Base-by-base conservation (phyloP, 1,140 invertebrate genomes). In the Nebria ingens region DNA sequence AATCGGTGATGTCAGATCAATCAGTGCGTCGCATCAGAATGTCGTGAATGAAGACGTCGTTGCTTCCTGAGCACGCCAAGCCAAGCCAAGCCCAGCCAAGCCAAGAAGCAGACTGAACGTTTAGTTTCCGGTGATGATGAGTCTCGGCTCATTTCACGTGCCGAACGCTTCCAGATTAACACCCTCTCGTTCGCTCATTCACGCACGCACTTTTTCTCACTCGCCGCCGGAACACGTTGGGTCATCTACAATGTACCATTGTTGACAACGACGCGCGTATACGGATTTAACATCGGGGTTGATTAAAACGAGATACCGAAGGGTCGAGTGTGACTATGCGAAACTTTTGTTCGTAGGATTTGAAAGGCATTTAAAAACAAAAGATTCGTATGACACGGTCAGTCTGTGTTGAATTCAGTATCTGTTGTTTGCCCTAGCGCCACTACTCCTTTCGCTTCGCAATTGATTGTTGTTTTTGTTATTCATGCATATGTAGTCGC, bases 391-490 rank as follows among this genome's bases (percentile, higher is more conserved):
- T 58, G 61, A 57, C 58, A 56, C 56, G 61, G 60, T 63, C 63
- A 64, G 61, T 57, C 52, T 50, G 25, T 34, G 6, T n/a, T n/a
- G 25, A 9, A n/a, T 34, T n/a, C n/a, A n/a, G 25, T 34, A n/a
- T 34, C 25, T n/a, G 25, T 34, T 34, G 25, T 34, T 34, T 6
- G 6, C n/a, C 25, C 25, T n/a, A n/a, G n/a, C 25, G 25, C 25
- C 40, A 17, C 15, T 45, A 17, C 17, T 13, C 25, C 4, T 29
- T 4, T 4, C 15, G 9, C 17, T 12, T 17, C 15, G 54, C 52
- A 62, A 64, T 61, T 62, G 61, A 64, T 64, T 64, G 61, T 64
- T 59, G 59, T 62, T 62, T 64, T 64, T 59, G 59, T 62, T 62
- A 64, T 64, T 64, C 62, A 64, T 60, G 62, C n/a, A n/a, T 56